phyloP scores from a whole-genome alignment of 2,797 vertebrate genomes.

The Sebastes oblongus region DNA sequence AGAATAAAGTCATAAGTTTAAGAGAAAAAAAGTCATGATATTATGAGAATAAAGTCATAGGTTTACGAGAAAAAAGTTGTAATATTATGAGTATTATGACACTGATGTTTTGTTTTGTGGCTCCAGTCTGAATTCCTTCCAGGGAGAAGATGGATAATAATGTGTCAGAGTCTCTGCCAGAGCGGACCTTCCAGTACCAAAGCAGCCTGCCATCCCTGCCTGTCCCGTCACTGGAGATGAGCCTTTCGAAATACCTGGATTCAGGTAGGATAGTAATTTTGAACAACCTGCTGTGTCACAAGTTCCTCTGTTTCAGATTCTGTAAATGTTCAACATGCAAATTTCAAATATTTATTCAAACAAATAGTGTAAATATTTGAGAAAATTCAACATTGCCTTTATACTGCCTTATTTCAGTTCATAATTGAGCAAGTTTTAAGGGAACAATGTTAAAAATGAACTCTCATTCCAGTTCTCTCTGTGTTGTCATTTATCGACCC shows the following conservation, averaged over 20 bases:
- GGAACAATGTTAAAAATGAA: neutral
- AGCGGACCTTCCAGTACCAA: slow-evolving; percentile 93
- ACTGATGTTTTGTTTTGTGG: neutral
- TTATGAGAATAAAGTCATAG: too few species aligned
- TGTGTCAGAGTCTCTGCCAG: slow-evolving; percentile 80
- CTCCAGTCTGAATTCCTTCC: neutral
- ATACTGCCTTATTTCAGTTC: neutral
- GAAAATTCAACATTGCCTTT: neutral
- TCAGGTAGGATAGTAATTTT: slow-evolving; percentile 81
- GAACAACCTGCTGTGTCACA: neutral
- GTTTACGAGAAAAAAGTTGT: too few species aligned
- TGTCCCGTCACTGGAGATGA: slow-evolving; percentile 88
- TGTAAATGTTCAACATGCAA: neutral
- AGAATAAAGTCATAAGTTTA: too few species aligned
- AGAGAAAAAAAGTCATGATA: too few species aligned
- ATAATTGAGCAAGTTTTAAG: neutral
- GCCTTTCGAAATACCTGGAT: slow-evolving; percentile 91
- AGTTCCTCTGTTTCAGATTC: neutral
- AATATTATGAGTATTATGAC: too few species aligned
- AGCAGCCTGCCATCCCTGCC: slow-evolving; percentile 89
- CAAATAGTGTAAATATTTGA: neutral
- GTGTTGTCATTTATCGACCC: neutral
- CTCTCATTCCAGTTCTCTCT: neutral
- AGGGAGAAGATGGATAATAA: slow-evolving; percentile 85
- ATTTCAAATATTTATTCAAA: neutral